Conservation (phyloP, 2,797 vertebrate genomes). For the Leucoraja ocellata region DNA sequence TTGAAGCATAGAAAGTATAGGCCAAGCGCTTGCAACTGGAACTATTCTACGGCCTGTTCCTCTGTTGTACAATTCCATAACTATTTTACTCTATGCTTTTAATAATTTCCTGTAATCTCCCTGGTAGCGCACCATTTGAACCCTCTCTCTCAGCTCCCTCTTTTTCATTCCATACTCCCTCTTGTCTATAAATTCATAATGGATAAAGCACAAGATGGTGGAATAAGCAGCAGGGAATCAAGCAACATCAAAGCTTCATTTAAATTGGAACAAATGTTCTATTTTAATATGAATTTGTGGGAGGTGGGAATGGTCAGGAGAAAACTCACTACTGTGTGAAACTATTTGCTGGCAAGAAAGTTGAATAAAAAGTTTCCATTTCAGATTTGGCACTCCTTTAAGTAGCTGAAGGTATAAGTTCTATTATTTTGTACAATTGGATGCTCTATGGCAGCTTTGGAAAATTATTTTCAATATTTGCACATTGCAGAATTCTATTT, state of each 20-base stretch:
- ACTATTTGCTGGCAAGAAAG: too few species aligned
- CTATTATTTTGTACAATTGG: not conserved
- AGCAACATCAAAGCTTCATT: not conserved
- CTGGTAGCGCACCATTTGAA: too few species aligned
- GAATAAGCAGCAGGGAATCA: not conserved
- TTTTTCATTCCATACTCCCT: too few species aligned
- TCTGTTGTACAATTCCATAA: too few species aligned
- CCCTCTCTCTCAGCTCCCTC: too few species aligned
- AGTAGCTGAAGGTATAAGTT: not conserved
- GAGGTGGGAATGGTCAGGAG: not conserved
- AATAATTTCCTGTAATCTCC: too few species aligned
- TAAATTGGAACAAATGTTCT: not conserved
- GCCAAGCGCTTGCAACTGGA: too few species aligned
- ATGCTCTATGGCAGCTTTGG: not conserved
- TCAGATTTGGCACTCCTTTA: not conserved
- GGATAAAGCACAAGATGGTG: not conserved
- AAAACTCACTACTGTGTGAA: not conserved
- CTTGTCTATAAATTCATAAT: not conserved
- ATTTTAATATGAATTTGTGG: not conserved
- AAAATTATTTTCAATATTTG: not conserved
- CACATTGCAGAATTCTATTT: not conserved
- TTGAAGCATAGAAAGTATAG: too few species aligned
- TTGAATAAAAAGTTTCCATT: not conserved
- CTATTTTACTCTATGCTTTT: too few species aligned
- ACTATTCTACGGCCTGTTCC: too few species aligned